Percentiles rank a stretch among this genome's conserved stretches.
phyloP scores from a whole-genome alignment of 2,113 vertebrate genomes.

The Sisor rabdophorus region DNA sequence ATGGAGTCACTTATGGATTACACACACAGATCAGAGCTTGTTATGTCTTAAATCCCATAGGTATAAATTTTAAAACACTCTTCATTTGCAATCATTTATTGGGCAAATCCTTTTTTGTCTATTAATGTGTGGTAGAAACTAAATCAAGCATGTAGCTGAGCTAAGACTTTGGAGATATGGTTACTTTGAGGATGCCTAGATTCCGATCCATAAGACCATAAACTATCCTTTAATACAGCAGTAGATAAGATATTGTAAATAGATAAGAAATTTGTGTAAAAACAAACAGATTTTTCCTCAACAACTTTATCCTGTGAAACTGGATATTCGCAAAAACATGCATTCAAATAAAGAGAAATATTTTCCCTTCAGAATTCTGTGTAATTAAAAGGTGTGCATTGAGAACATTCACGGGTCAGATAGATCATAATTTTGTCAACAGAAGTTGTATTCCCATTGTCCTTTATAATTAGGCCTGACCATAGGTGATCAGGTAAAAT shows the following conservation, averaged over 20 bases:
- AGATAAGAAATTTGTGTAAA: neutral
- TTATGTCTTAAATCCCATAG: conserved; percentile 1
- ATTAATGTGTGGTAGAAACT: neutral
- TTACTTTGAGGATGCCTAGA: neutral
- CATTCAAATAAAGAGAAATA: neutral
- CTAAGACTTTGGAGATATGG: too few species aligned
- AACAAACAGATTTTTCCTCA: neutral
- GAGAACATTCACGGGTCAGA: neutral
- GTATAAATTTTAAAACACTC: neutral
- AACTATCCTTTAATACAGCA: neutral
- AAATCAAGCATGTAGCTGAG: neutral
- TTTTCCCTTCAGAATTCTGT: neutral
- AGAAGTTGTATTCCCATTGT: neutral
- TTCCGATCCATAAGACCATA: neutral
- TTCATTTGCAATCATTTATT: neutral
- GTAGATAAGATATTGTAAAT: neutral
- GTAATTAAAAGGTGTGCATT: too few species aligned
- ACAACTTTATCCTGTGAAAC: neutral
- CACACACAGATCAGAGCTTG: conserved; percentile 16
- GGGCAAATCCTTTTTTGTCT: neutral
- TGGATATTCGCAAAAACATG: neutral
- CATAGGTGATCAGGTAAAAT: neutral
- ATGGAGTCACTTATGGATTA: conserved; percentile 16
- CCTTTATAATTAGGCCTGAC: neutral
- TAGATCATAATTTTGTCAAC: neutral